Evolutionary conservation across 2,888 invertebrate genomes (phyloP).

Genomic region (Catocala nupta): DNA sequence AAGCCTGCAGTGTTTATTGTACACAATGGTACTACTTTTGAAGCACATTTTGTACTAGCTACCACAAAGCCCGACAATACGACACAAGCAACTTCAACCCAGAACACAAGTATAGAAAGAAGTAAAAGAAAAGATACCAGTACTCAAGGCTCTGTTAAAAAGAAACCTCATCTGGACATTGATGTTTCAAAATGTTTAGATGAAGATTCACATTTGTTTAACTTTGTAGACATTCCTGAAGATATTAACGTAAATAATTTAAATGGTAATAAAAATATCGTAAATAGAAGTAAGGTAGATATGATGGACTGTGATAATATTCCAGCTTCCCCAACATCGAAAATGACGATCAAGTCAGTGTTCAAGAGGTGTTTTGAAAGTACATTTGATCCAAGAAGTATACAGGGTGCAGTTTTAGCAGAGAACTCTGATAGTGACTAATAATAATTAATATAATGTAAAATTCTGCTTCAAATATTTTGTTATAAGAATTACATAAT

Average conservation of each 20-base stretch:
- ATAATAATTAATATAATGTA: conserved; percentile 74
- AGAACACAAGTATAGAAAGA: conserved; percentile 72
- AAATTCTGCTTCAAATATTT: conserved; percentile 3
- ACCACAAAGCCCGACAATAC: conserved; percentile 89
- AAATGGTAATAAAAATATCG: conserved; percentile 45
- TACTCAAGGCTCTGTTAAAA: conserved; percentile 61
- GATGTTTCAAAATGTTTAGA: conserved; percentile 78
- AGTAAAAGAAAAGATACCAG: conserved; percentile 66
- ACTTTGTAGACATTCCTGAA: conserved; percentile 79
- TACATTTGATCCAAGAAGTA: conserved; percentile 89
- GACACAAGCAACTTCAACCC: conserved; percentile 71
- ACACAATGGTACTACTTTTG: conserved; percentile 91
- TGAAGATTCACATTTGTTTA: conserved; percentile 83
- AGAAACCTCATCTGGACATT: conserved; percentile 75
- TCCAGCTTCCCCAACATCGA: conserved; percentile 88
- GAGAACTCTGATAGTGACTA: conserved; percentile 91
- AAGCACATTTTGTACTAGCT: conserved; percentile 93
- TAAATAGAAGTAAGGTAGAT: conserved; percentile 46
- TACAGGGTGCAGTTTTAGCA: conserved; percentile 88
- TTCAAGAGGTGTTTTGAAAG: conserved; percentile 92
- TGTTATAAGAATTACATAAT: neutral
- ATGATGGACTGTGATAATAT: conserved; percentile 81
- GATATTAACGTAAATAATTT: conserved; percentile 49
- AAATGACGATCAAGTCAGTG: conserved; percentile 88
- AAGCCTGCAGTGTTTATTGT: conserved; percentile 92